Base-by-base conservation (phyloP, 2,797 vertebrate genomes). In the Orientallactaga sibirica region DNA sequence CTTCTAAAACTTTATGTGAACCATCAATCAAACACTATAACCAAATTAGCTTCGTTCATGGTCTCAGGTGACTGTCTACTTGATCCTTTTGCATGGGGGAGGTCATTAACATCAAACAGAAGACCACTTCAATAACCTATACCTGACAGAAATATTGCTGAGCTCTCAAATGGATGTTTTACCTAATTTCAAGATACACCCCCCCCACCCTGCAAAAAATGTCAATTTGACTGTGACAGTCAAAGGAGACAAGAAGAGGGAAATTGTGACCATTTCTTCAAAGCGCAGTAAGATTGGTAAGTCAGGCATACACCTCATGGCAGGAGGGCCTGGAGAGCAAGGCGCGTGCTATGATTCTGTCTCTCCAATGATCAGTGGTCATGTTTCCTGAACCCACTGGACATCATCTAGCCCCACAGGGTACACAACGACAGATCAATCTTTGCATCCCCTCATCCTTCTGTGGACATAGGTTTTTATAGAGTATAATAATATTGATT, bases 1-100 rank as follows among this genome's bases (percentile, higher is more conserved):
- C n/a, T 80, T 29, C 10, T 76, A 71, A 90, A 82, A 88, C 11
- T 89, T 80, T 41, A 81, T 52, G 67, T 94, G 75, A 43, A 27
- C 43, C 87, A 25, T 61, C 41, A 68, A 24, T 62, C 88, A 92
- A 92, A 83, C 24, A 93, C 76, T 43, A 25, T 55, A 83, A 68
- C 27, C 62, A 86, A 88, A 83, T 16, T 16, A 33, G 29, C 9
- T 18, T 90, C 6, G 61, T 41, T 87, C 77, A 16, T 74, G 70
- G 3, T 61, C 18, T 14, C 24, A 85, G 43, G 41, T 25, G 41
- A 52, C 52, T 52, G 52, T 7, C 52, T 52, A 7, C 24, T 66
- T 85, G 25, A 71, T 71, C 91, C 43, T 71, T 92, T 15, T 77
- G 22, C n/a, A 37, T 64, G 1, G 61, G 7, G 27, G 5, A 81